Percentiles rank a stretch among this genome's conserved stretches.
Evolutionary conservation across 2,113 vertebrate species (phyloP).

Genomic region (Poecile atricapillus): DNA sequence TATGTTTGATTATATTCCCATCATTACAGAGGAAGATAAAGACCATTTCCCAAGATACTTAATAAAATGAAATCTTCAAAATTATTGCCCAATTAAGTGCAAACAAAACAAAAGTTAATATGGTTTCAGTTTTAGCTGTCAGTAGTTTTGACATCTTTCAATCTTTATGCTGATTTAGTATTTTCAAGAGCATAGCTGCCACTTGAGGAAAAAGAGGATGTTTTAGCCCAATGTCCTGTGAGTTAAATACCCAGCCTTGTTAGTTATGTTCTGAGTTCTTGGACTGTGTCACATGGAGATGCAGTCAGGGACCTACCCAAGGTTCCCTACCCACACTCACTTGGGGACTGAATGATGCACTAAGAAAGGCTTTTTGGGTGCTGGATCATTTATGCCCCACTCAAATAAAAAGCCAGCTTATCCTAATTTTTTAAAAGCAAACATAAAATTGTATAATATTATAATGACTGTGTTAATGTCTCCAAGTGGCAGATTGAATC

Average conservation of each 20-base stretch:
- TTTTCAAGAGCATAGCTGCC: not conserved
- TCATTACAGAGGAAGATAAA: not conserved
- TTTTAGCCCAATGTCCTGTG: not conserved
- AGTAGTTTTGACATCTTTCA: not conserved
- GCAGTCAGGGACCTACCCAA: not conserved
- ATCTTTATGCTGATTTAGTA: not conserved
- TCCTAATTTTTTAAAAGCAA: slow-evolving; percentile 1
- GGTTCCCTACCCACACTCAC: not conserved
- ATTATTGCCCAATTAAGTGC: not conserved
- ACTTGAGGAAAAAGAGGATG: not conserved
- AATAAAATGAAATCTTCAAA: not conserved
- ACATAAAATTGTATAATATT: not conserved
- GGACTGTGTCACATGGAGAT: not conserved
- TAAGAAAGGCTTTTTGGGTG: not conserved
- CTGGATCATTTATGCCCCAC: not conserved
- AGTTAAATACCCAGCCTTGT: not conserved
- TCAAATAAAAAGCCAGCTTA: not conserved
- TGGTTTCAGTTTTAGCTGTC: not conserved
- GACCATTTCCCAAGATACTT: not conserved
- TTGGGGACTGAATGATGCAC: not conserved
- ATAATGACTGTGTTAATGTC: not conserved
- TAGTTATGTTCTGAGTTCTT: not conserved
- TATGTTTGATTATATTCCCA: not conserved
- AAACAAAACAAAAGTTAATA: not conserved
- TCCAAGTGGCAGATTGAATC: not conserved